Base-by-base conservation (phyloP, 1,140 invertebrate species). In the Polyergus mexicanus region DNA sequence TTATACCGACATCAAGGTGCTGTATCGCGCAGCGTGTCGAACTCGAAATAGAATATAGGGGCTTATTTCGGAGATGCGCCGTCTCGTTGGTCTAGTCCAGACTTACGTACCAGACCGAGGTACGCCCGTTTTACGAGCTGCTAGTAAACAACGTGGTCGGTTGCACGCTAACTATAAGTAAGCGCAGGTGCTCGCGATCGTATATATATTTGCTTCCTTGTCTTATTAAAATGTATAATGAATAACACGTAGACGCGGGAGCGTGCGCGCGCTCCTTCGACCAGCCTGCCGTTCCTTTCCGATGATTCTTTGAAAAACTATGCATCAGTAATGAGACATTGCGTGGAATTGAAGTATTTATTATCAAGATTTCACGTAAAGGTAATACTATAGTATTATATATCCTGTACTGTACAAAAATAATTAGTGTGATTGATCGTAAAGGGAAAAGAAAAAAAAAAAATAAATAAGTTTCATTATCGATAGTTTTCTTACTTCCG, bases 11-110 rank as follows among this genome's bases (percentile, higher is more conserved):
- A 89, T 56, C 60, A 72, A 76, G 85, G 80, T 88, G 84, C 91
- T 85, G 77, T 91, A 88, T 91, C 78, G 89, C 62, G 83, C 89
- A 86, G 85, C 87, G 71, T 88, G 90, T 91, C 85, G 89, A 88
- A 84, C 92, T 93, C 83, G 84, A 93, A 94, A 94, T 94, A 93
- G 92, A 92, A 92, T 89, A 91, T 87, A 88, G 90, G 90, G 88
- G 91, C 91, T 93, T 93, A 93, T 93, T 94, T 93, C 90, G 92
- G 92, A 51, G 47, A 93, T 92, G 85, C 89, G 88, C 87, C 91
- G 92, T 91, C 91, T 93, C 91, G 89, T 92, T 92, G 91, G 91
- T 93, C 91, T 93, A 93, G 93, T 93, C 91, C 92, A 93, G 92
- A 93, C 93, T 93, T 93, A 91, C 87, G 92, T 91, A 89, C 92